Evolutionary conservation across 2,888 invertebrate species (phyloP).

Genomic region (Idaea biselata): DNA sequence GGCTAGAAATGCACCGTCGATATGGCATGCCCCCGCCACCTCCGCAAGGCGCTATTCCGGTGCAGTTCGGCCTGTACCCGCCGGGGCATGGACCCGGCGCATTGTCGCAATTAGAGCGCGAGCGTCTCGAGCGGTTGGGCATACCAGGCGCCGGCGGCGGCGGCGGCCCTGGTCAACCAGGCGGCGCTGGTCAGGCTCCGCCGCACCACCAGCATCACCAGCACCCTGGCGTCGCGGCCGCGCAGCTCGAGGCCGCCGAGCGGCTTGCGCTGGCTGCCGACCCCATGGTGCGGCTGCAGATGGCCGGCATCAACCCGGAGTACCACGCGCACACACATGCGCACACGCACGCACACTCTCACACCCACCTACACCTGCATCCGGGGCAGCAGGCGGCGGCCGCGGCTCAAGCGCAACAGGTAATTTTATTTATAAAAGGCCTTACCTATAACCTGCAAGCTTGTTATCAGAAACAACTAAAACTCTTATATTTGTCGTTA

Average conservation of each 20-base stretch:
- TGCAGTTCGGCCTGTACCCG: slow-evolving; percentile 87
- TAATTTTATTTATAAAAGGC: not conserved
- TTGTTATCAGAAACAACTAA: too few relatives aligned
- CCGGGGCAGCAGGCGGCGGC: slow-evolving; percentile 86
- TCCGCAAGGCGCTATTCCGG: slow-evolving; percentile 83
- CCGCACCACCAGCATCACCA: slow-evolving; percentile 81
- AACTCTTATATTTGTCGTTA: not conserved
- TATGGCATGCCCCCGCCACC: slow-evolving; percentile 84
- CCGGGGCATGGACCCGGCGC: slow-evolving; percentile 85
- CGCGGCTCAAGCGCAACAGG: slow-evolving; percentile 78
- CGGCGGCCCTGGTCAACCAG: slow-evolving; percentile 69
- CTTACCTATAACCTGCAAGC: not conserved
- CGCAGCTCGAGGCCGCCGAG: slow-evolving; percentile 88
- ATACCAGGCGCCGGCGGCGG: slow-evolving; percentile 83
- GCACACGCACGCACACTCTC: slow-evolving; percentile 94
- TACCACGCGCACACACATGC: slow-evolving; percentile 96
- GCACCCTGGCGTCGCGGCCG: slow-evolving; percentile 75
- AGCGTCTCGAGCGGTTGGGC: slow-evolving; percentile 91
- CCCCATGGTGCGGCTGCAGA: slow-evolving; percentile 95
- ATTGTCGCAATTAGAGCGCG: slow-evolving; percentile 92
- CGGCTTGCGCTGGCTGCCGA: slow-evolving; percentile 92
- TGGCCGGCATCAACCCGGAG: slow-evolving; percentile 94
- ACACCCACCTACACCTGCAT: slow-evolving; percentile 90
- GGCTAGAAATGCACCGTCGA: slow-evolving; percentile 94
- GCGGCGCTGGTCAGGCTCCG: slow-evolving; percentile 69